Evolutionary conservation across 2,797 vertebrate genomes (phyloP).

Genomic region (Pterois miles): DNA sequence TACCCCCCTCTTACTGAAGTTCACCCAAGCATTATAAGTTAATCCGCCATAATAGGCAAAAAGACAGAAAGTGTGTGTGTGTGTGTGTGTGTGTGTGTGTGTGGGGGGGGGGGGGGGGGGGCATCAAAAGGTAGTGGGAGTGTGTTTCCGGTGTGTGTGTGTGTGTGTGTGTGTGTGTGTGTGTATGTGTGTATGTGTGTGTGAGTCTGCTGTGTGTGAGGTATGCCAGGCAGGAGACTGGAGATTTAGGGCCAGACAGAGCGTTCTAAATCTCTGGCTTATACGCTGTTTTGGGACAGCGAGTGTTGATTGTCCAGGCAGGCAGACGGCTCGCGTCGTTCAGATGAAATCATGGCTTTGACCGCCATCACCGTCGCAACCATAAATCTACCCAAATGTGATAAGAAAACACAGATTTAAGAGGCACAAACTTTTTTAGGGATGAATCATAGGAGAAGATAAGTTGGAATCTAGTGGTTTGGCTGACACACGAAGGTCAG

Average conservation of each 20-base stretch:
- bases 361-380: not conserved
- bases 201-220: slow-evolving; percentile 57
- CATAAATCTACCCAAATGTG: slow-evolving; percentile 41
- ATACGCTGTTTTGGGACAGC: slow-evolving; percentile 69
- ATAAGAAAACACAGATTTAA: slow-evolving; percentile 35
- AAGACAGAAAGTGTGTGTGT: slow-evolving; percentile 60
- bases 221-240: slow-evolving; percentile 59
- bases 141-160: slow-evolving; percentile 12
- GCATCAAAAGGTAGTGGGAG: slow-evolving; percentile 53
- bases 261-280: slow-evolving; percentile 70
- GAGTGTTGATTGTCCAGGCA: slow-evolving; percentile 62
- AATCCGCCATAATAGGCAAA: slow-evolving; percentile 86
- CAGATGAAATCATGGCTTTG: slow-evolving; percentile 53
- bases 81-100: slow-evolving; percentile 36
- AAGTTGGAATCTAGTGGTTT: not conserved
- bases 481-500: slow-evolving; percentile 14
- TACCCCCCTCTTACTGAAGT: slow-evolving; percentile 78
- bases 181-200: slow-evolving; percentile 8
- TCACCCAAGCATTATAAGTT: slow-evolving; percentile 85
- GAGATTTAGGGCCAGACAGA: slow-evolving; percentile 67
- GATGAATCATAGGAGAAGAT: slow-evolving; percentile 31
- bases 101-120: slow-evolving; percentile 15
- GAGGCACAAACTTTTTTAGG: not conserved
- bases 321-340: slow-evolving; percentile 48
- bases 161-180: slow-evolving; percentile 29